Evolutionary conservation across 2,797 vertebrate genomes (phyloP).

Genomic region (Diglossa cyanea): DNA sequence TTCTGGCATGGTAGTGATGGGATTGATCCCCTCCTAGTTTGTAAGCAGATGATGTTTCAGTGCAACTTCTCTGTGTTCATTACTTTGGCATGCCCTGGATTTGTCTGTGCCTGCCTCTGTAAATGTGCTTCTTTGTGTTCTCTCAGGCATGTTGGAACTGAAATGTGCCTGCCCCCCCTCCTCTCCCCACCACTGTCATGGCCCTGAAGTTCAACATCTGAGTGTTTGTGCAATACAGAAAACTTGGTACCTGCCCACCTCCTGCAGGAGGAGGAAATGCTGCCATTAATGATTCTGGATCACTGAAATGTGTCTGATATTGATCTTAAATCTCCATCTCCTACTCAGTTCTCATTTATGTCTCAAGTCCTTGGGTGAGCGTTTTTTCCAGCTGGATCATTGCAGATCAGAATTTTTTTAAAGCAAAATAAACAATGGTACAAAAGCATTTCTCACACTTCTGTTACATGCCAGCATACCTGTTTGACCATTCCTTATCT

Average conservation of each 20-base stretch:
- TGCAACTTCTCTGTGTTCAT: fast-evolving
- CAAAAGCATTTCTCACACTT: neutral
- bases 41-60: neutral
- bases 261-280: neutral
- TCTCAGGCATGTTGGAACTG: fast-evolving
- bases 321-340: neutral
- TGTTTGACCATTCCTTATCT: neutral
- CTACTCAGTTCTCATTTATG: neutral
- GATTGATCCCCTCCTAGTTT: neutral
- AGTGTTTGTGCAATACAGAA: neutral
- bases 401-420: neutral
- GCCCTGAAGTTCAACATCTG: fast-evolving
- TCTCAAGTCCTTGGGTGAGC: neutral
- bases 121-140: neutral
- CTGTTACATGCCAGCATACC: neutral
- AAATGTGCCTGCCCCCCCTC: neutral
- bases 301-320: neutral
- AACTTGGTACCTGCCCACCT: neutral
- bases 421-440: neutral
- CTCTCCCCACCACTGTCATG: fast-evolving
- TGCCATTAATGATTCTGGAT: neutral
- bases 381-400: neutral
- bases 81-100: neutral
- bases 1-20: neutral
- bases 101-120: neutral